These are phyloP conservation scores for Valencia hispanica DNA, from an alignment of 2,797 vertebrate species.

Conservation along the genomic window DNA sequence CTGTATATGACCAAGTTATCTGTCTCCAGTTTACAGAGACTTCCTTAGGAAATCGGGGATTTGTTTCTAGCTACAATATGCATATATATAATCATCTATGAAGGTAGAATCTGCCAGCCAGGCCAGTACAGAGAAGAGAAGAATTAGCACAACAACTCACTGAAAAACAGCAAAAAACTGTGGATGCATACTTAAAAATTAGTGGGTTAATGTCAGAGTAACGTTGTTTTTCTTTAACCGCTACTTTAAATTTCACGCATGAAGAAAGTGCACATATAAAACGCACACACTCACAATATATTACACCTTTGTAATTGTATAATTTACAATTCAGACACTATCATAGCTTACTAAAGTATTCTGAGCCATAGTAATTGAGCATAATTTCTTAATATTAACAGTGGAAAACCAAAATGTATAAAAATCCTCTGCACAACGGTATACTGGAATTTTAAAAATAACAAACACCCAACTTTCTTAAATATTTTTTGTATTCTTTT, in stretches of 20 bases:
- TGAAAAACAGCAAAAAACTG: slow-evolving; percentile 55
- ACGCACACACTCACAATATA: slow-evolving; percentile 80
- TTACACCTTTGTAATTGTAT: slow-evolving; percentile 74
- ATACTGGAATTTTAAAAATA: slow-evolving; percentile 34
- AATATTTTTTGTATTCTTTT: slow-evolving; percentile 30
- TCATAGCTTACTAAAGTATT: slow-evolving; percentile 60
- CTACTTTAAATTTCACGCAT: slow-evolving; percentile 64
- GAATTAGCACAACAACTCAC: slow-evolving; percentile 47
- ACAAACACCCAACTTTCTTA: slow-evolving; percentile 33
- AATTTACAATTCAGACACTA: slow-evolving; percentile 77
- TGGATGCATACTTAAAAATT: slow-evolving; percentile 56
- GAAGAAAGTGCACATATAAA: slow-evolving; percentile 72
- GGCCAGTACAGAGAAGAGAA: slow-evolving; percentile 59
- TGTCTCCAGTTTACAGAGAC: slow-evolving; percentile 41
- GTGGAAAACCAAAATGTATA: slow-evolving; percentile 25
- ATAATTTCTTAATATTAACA: slow-evolving; percentile 25
- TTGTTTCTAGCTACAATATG: slow-evolving; percentile 53
- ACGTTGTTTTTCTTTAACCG: slow-evolving; percentile 64
- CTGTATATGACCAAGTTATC: slow-evolving; percentile 43
- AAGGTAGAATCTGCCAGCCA: slow-evolving; percentile 54
- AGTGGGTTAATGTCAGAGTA: slow-evolving; percentile 60
- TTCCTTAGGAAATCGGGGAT: slow-evolving; percentile 46
- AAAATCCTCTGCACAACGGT: slow-evolving; percentile 43
- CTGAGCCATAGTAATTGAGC: slow-evolving; percentile 58
- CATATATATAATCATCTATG: slow-evolving; percentile 38